Base-by-base conservation (phyloP, 2,888 invertebrate genomes). In the Polydesmus complanatus region DNA sequence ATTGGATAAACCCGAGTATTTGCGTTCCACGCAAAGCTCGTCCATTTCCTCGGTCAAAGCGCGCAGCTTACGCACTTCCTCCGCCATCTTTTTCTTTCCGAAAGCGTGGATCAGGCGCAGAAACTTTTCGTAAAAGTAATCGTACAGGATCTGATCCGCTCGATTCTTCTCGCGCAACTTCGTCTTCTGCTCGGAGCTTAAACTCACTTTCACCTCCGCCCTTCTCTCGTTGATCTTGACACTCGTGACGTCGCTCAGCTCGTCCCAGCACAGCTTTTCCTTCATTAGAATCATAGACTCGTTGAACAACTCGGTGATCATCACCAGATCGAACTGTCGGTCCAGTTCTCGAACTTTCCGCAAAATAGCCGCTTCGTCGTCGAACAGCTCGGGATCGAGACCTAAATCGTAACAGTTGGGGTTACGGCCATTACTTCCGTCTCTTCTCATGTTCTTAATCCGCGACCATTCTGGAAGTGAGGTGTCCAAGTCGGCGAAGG, bases 221-320 rank as follows among this genome's bases (percentile, higher is more conserved):
- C 22, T 47, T 58, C 64, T 56, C n/a, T 48, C 56, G 23, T 64
- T 64, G 18, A 60, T 63, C n/a, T 62, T 65, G 49, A 66, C 63
- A 62, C 69, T 70, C 1, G 73, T 27, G 19, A 73, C 70, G 61
- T 74, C 74, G 56, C 69, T 68, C 1, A 69, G 66, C n/a, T n/a
- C n/a, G 3, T 61, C 64, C 74, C 74, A 74, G 62, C 72, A 72
- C 69, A 73, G 69, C 18, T 66, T 53, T 21, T 71, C 65, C 57
- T 68, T 69, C 27, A 73, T 65, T 22, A 74, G 64, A 47, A 73
- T 65, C 51, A 74, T 58, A 0, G 73, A 74, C 61, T 73, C 73
- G 19, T 68, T 64, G 56, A 73, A 71, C 58, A 71, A 68, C 54
- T 74, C 74, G n/a, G 69, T 66, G 1, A 73, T 67, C 69, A 73